Base-by-base conservation (phyloP, 2,113 vertebrate genomes). In the Odontesthes bonariensis region DNA sequence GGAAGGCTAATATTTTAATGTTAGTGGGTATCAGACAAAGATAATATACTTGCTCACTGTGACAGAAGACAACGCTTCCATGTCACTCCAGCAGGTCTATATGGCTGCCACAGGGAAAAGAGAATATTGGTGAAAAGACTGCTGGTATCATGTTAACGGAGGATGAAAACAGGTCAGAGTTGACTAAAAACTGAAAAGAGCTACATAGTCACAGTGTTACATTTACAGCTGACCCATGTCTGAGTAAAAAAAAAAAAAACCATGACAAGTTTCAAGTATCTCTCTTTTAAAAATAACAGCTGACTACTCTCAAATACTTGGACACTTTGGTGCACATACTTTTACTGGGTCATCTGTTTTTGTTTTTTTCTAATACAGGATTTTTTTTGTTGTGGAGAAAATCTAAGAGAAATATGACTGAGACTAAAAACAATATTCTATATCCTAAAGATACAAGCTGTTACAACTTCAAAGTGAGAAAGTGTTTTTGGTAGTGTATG, bases 1-100 rank as follows among this genome's bases (percentile, higher is more conserved):
- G 89, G 89, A 96, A 94, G 92, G 95, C 93, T 93, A 95, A 95
- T 94, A 94, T 94, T 95, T 89, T 94, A 96, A 96, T 90, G 94
- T 91, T 88, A 90, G 65, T 20, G 70, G 72, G 78, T 90, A 80
- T 88, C 75, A 65, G 84, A 76, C 69, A 49, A 56, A 56, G 49
- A 77, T 11, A 12, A 38, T 57, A 54, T 38, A 53, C 77, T 66
- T 73, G 67, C 47, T 59, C 5, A 20, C 20, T 52, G 69, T 33
- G 68, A 80, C 52, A 4, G 42, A 46, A 63, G 44, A 76, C 62
- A 47, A 61, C 5, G 10, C 22, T 65, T 73, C 52, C 60, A 42
- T 62, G 81, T 61, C 57, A 60, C 62, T 44, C 65, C n/a, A 23
- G 42, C 33, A 47, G 12, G 46, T 6, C 2, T 6, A 19, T 19